Base-by-base conservation (phyloP, 1,140 invertebrate species). In the Drosophila varians region DNA sequence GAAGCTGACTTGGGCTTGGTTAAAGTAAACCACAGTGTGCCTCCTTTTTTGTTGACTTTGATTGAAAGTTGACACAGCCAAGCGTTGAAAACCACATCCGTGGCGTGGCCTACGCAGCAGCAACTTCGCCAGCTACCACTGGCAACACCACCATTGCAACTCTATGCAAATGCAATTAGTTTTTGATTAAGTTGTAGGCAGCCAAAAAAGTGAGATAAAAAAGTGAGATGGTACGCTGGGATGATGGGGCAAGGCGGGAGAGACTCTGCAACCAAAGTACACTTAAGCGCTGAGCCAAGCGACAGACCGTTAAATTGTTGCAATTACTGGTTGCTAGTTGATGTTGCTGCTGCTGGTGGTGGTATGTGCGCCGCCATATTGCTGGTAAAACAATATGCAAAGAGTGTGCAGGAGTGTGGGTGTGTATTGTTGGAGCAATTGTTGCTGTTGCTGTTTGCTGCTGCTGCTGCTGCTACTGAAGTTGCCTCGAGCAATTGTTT, bases 281-380 rank as follows among this genome's bases (percentile, higher is more conserved):
- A 87, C 82, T 87, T 87, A 87, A 87, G 82, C 54, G 74, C 83
- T 71, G 73, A 74, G 74, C 62, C 76, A 87, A 88, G 82, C 82
- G 82, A 87, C 82, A 87, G 82, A 87, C 82, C 82, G 83, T 87
- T 87, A 87, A 87, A 87, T 87, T 87, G 82, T 87, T 87, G 83
- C 82, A 87, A 87, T 87, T 87, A 87, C 83, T 68, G 77, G 58
- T 42, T 74, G 82, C 71, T 61, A 82, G 77, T 71, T 54, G 71
- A 31, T 61, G 57, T 45, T 53, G 57, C 26, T 73, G 45, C 64
- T 57, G 60, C 55, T 75, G 68, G 45, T 76, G 56, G 56, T 73
- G 58, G 64, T 47, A 57, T 55, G 40, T 25, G 12, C n/a, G 74
- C 76, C 58, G 82, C 82, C 82, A 86, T 86, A 71, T 86, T 83